Evolutionary conservation across 2,888 invertebrate species (phyloP).

Genomic region (Linyphia triangularis): DNA sequence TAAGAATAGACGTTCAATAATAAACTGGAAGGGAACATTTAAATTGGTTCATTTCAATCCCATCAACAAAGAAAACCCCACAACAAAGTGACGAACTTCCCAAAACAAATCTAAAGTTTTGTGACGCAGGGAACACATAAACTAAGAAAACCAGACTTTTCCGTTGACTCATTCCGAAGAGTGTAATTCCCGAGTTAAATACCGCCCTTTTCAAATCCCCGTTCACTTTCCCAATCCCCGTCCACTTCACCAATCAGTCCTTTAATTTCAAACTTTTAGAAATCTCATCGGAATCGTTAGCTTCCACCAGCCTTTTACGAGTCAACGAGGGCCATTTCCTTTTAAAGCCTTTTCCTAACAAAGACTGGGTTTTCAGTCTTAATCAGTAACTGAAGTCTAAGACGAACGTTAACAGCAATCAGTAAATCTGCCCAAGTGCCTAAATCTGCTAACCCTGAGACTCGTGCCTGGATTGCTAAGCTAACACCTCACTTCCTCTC

Average conservation of each 20-base stretch:
- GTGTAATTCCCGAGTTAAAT: too few relatives aligned
- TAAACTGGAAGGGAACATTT: too few relatives aligned
- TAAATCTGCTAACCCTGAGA: conserved; percentile 67
- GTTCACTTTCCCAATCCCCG: too few relatives aligned
- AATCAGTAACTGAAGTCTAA: conserved; percentile 61
- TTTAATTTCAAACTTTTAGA: conserved; percentile 35
- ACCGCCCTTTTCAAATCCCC: too few relatives aligned
- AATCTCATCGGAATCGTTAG: conserved; percentile 22
- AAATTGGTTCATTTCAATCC: too few relatives aligned
- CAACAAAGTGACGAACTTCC: too few relatives aligned
- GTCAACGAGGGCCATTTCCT: conserved; percentile 22
- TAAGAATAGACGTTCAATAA: too few relatives aligned
- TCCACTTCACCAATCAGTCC: not conserved
- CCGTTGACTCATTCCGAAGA: too few relatives aligned
- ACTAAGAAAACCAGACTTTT: too few relatives aligned
- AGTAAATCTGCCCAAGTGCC: conserved; percentile 72
- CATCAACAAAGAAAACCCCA: too few relatives aligned
- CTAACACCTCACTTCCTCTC: conserved; percentile 12
- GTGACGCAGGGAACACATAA: too few relatives aligned
- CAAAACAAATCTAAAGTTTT: too few relatives aligned
- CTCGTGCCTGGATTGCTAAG: conserved; percentile 61
- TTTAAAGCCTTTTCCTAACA: conserved; percentile 32
- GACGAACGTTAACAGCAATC: conserved; percentile 63
- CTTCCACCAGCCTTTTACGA: not conserved
- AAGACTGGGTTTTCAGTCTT: conserved; percentile 31